These are phyloP conservation scores for Pachycephus smyrnensis DNA, from an alignment of 2,888 invertebrate genomes.

Conservation along the genomic window DNA sequence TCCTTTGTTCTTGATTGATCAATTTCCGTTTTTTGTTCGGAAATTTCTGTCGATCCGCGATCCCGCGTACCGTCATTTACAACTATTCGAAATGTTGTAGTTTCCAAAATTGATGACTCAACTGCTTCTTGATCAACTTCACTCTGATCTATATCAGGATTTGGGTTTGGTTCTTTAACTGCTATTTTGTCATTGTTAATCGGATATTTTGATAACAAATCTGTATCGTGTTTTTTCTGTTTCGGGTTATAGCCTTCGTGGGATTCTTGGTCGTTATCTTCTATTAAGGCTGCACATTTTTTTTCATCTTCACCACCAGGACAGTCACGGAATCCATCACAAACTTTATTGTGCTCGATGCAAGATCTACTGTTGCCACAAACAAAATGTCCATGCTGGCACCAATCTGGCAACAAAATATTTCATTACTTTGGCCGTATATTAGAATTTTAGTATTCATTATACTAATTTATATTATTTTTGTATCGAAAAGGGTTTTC, in stretches of 20 bases:
- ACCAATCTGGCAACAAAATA: slow-evolving; percentile 74
- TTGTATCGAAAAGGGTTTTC: background rate
- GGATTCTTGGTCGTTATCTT: slow-evolving; percentile 40
- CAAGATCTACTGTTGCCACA: slow-evolving; percentile 80
- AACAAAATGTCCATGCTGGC: slow-evolving; percentile 77
- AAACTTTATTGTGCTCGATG: slow-evolving; percentile 75
- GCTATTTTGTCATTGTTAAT: background rate
- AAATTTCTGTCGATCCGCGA: slow-evolving; percentile 2
- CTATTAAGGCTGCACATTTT: slow-evolving; percentile 72
- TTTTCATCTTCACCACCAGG: slow-evolving; percentile 82
- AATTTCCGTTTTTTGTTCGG: background rate
- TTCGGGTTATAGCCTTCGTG: background rate
- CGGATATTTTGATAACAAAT: background rate
- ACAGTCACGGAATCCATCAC: slow-evolving; percentile 79
- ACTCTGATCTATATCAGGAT: background rate
- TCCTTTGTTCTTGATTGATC: slow-evolving; percentile 1
- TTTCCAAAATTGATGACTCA: slow-evolving; percentile 47
- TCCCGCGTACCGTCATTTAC: slow-evolving; percentile 22
- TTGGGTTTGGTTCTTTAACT: background rate
- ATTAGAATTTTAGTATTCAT: slow-evolving; percentile 10
- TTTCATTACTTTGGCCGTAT: slow-evolving; percentile 1
- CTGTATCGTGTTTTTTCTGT: background rate
- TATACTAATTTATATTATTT: slow-evolving; percentile 8
- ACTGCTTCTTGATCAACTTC: slow-evolving; percentile 46
- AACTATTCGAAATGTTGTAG: slow-evolving; percentile 46